Conservation (phyloP, 2,113 vertebrate genomes). For the Orthonyx spaldingii region DNA sequence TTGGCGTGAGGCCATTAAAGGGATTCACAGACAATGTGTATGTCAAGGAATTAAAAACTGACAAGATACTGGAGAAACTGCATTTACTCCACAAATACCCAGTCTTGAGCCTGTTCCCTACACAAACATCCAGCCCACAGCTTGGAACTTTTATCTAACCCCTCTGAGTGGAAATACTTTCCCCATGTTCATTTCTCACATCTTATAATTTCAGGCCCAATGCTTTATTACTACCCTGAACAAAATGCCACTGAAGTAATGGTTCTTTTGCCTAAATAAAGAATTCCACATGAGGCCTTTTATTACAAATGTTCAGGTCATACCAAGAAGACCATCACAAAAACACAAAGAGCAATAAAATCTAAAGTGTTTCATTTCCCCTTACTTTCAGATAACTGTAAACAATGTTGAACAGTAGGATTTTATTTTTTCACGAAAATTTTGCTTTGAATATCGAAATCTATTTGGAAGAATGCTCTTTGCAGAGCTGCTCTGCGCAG, state of each 20-base stretch:
- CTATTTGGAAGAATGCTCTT: not conserved
- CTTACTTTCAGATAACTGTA: constrained; percentile 47
- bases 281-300: constrained; percentile 27
- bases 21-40: not conserved
- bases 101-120: not conserved
- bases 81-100: not conserved
- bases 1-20: not conserved
- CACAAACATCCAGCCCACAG: not conserved
- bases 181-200: not conserved
- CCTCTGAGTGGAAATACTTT: not conserved
- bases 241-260: constrained; percentile 7
- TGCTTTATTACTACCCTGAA: not conserved
- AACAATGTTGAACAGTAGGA: constrained; percentile 16
- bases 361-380: constrained; percentile 61
- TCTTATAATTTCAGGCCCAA: not conserved
- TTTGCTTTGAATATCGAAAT: not conserved
- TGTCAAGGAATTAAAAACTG: not conserved
- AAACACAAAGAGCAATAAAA: constrained; percentile 51
- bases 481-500: not conserved
- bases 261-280: constrained; percentile 19
- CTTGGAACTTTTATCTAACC: not conserved
- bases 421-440: not conserved
- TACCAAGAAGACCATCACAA: constrained; percentile 31
- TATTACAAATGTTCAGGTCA: not conserved
- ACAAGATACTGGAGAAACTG: not conserved